Base-by-base conservation (phyloP, 2,113 vertebrate species). In the Callopanchax toddi region DNA sequence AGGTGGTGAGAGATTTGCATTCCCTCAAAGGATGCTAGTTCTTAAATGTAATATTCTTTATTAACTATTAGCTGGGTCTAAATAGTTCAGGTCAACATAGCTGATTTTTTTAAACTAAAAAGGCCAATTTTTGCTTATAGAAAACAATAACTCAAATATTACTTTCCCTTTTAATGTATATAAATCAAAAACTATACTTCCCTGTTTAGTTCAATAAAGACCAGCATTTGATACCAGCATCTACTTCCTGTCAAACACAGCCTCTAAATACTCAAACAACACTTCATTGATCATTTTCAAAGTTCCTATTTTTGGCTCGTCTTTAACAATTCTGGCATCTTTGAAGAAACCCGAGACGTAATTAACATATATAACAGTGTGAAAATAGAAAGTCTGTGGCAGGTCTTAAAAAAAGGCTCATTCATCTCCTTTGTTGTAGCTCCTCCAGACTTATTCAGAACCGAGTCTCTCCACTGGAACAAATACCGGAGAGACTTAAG, bases 351-450 rank as follows among this genome's bases (percentile, higher is more conserved):
- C 56, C 39, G 4, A 60, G 39, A 63, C 59, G 50, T 8, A 13
- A 67, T 66, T 22, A 60, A 71, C 51, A 60, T 64, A 29, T 52
- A 60, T 68, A 43, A 57, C 26, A 53, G 44, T 39, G 46, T 32
- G 59, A 76, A 53, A 46, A 62, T 45, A 63, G 65, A 63, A 70
- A 76, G 70, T 76, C 70, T 71, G 78, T 71, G 60, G 21, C 58
- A 25, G 34, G 18, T 60, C 77, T 75, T 81, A 86, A 36, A 34
- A 48, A 48, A 13, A 48, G 18, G 25, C 73, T 56, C 48, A 54
- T 84, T 84, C 59, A 59, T 61, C 73, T 56, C 53, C 56, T 60
- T 63, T 25, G 55, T 76, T 51, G 69, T 26, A n/a, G 70, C 76
- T 74, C 53, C 63, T 57, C 15, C 45, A 25, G 53, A 37, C 29